Evolutionary conservation across 2,888 invertebrate genomes (phyloP).

Genomic region (Agrochola litura): DNA sequence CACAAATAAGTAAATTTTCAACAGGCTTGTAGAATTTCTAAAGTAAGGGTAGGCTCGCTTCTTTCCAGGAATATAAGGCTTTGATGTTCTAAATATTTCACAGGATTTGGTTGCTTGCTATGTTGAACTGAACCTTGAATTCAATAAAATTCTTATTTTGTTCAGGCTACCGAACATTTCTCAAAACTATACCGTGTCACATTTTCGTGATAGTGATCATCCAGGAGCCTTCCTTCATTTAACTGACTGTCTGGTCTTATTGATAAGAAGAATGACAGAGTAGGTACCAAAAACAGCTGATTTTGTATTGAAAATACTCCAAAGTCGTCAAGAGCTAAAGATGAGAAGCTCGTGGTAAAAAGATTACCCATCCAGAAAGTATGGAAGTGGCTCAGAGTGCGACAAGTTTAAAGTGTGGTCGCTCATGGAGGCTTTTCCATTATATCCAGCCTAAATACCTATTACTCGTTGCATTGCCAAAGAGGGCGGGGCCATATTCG

Average conservation of each 20-base stretch:
- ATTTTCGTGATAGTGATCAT: not conserved
- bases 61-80: not conserved
- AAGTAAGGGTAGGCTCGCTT: not conserved
- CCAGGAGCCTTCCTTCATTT: not conserved
- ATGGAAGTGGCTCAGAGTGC: not conserved
- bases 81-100: not conserved
- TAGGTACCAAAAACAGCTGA: not conserved
- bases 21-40: not conserved
- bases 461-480: slow-evolving; percentile 53
- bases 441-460: slow-evolving; percentile 31
- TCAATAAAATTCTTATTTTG: not conserved
- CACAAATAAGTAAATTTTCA: not conserved
- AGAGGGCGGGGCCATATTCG: slow-evolving; percentile 38
- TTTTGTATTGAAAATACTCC: not conserved
- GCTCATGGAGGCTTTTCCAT: slow-evolving; percentile 18
- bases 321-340: not conserved
- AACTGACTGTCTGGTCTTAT: not conserved
- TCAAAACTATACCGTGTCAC: not conserved
- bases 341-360: not conserved
- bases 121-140: not conserved
- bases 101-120: not conserved
- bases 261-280: not conserved
- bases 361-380: not conserved
- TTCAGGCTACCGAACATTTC: not conserved
- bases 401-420: not conserved